Conservation (phyloP, 1,140 invertebrate species). For the Colletes latitarsis region DNA sequence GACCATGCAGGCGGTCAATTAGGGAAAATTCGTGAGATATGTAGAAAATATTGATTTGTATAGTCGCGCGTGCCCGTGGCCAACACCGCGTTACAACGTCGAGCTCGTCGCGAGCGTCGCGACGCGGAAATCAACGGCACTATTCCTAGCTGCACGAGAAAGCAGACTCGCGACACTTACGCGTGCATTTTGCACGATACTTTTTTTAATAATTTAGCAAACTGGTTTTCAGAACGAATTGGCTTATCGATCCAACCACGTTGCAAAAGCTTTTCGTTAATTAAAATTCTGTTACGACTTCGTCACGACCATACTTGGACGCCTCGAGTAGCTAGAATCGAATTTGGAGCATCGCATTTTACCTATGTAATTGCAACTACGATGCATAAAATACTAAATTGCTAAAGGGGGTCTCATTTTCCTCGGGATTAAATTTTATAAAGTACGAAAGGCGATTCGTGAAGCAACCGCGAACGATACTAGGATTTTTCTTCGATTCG, state of each 20-base stretch:
- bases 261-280: too few species aligned
- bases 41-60: slow-evolving; percentile 76
- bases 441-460: slow-evolving; percentile 1
- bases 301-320: too few species aligned
- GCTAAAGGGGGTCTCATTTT: not conserved
- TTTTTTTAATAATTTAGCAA: not conserved
- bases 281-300: too few species aligned
- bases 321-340: too few species aligned
- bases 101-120: slow-evolving; percentile 61
- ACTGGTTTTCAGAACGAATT: not conserved
- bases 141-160: slow-evolving; percentile 57
- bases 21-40: slow-evolving; percentile 71
- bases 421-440: not conserved
- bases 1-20: slow-evolving; percentile 56
- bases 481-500: slow-evolving; percentile 41
- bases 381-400: too few species aligned
- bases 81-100: slow-evolving; percentile 58
- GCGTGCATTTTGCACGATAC: not conserved
- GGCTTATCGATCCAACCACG: too few species aligned
- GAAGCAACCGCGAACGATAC: not conserved
- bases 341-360: too few species aligned
- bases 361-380: too few species aligned
- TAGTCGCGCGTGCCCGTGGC: slow-evolving; percentile 68
- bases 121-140: slow-evolving; percentile 62
- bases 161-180: not conserved